Percentiles rank a stretch among this genome's conserved stretches.
Conservation (phyloP, 1,140 invertebrate genomes). For the Oncopodura yosiiana region DNA sequence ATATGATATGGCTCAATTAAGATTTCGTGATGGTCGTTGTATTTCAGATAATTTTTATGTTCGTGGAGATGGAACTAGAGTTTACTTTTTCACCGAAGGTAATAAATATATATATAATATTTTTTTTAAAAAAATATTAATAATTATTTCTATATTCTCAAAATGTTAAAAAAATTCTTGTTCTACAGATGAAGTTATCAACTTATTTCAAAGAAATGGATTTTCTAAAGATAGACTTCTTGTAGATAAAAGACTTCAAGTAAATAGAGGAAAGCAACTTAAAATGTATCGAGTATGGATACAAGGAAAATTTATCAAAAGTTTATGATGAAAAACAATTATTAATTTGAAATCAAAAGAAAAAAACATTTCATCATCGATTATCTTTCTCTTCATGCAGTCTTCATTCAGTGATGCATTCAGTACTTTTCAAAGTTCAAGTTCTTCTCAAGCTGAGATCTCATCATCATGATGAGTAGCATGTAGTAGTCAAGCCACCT, state of each 20-base stretch:
- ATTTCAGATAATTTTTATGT: constrained; percentile 92
- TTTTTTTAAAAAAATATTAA: too few species aligned
- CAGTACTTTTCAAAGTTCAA: too few species aligned
- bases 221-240: constrained; percentile 75
- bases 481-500: too few species aligned
- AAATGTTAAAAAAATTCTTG: too few species aligned
- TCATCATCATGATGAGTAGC: too few species aligned
- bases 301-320: constrained; percentile 82
- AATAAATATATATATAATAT: constrained; percentile 29
- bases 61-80: constrained; percentile 92
- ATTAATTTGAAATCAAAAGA: too few species aligned
- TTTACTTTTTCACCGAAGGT: constrained; percentile 94
- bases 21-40: constrained; percentile 88
- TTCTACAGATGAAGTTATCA: constrained; percentile 63
- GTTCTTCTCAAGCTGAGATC: too few species aligned
- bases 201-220: constrained; percentile 61
- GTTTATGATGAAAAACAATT: too few species aligned
- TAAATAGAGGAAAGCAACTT: constrained; percentile 84
- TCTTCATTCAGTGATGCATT: too few species aligned
- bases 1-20: constrained; percentile 92
- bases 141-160: too few species aligned
- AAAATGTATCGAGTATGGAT: constrained; percentile 99
- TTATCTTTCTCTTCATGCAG: too few species aligned
- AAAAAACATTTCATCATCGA: too few species aligned
- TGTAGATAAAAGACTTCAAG: constrained; percentile 82